Evolutionary conservation across 2,888 invertebrate genomes (phyloP).

Genomic region (Apomyelois bistriatella): DNA sequence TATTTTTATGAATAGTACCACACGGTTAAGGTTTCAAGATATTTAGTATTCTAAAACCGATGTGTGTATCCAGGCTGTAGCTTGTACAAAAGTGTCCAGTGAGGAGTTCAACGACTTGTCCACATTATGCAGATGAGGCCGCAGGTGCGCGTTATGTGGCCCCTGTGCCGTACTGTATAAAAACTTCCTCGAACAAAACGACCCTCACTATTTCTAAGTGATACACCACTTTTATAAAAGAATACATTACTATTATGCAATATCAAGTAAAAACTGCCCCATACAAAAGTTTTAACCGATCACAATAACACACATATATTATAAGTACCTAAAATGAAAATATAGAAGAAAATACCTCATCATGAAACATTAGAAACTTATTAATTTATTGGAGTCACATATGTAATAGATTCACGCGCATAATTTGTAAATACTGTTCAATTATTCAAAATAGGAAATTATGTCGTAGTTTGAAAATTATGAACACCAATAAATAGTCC

Average conservation of each 20-base stretch:
- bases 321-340: too few relatives aligned
- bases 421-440: not conserved
- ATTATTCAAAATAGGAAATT: not conserved
- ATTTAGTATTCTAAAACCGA: not conserved
- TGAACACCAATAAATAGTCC: not conserved
- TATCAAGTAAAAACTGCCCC: not conserved
- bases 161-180: constrained; percentile 58
- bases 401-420: too few relatives aligned
- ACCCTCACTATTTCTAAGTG: constrained; percentile 65
- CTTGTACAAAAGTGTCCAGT: constrained; percentile 49
- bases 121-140: constrained; percentile 76
- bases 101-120: constrained; percentile 64
- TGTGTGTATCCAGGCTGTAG: not conserved
- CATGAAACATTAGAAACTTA: too few relatives aligned
- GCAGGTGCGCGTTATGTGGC: constrained; percentile 74
- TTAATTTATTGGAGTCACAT: too few relatives aligned
- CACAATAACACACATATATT: too few relatives aligned
- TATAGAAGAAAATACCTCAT: too few relatives aligned
- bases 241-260: constrained; percentile 2
- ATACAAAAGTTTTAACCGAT: too few relatives aligned
- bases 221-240: constrained; percentile 35
- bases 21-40: too few relatives aligned
- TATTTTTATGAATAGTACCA: too few relatives aligned
- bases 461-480: not conserved
- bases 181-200: constrained; percentile 67